These are phyloP conservation scores for Chloroceryle aenea DNA, from an alignment of 2,113 vertebrate species.

Conservation along the genomic window DNA sequence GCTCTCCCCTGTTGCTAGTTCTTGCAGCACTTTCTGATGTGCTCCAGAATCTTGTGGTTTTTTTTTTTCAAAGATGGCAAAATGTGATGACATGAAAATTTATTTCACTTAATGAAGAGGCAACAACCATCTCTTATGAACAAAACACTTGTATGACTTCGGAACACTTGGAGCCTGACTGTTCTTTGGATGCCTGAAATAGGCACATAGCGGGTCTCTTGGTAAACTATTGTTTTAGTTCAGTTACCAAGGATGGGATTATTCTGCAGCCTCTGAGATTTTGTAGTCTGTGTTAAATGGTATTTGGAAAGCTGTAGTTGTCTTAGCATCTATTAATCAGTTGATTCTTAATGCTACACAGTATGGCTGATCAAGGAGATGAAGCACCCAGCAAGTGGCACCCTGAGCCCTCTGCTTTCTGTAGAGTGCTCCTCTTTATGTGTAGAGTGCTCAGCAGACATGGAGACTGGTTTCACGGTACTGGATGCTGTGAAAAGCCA, in stretches of 20 bases:
- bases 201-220: not conserved
- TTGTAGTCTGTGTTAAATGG: not conserved
- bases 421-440: not conserved
- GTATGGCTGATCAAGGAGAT: accelerated
- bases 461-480: not conserved
- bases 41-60: constrained; percentile 7
- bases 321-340: not conserved
- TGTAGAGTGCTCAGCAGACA: not conserved
- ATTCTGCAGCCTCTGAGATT: not conserved
- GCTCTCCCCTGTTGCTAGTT: not conserved
- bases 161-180: not conserved
- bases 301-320: not conserved
- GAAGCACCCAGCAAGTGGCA: not conserved
- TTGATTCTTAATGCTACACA: not conserved
- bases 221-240: not conserved
- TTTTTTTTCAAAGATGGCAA: constrained; percentile 20
- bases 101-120: constrained; percentile 39
- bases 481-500: not conserved
- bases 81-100: constrained; percentile 47
- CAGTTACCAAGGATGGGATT: not conserved
- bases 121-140: constrained; percentile 3
- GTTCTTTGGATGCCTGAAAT: not conserved
- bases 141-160: not conserved
- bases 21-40: not conserved
- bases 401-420: not conserved